Conservation (phyloP, 2,797 vertebrate species). For the Parambassis ranga region DNA sequence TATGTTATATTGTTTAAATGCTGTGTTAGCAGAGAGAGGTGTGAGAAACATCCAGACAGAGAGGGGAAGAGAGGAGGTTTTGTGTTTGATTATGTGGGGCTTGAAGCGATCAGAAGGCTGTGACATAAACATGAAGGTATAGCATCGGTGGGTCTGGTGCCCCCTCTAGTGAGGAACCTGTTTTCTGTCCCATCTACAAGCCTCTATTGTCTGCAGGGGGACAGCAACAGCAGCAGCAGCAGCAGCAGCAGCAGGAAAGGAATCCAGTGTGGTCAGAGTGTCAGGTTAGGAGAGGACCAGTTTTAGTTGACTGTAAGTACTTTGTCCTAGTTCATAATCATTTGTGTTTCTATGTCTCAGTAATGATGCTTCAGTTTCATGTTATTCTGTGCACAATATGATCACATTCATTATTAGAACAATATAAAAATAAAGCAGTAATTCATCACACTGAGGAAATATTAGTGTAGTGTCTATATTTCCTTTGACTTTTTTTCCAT, state of each 20-base stretch:
- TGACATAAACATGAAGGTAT: slow-evolving; percentile 9
- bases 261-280: not conserved
- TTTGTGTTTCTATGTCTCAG: no score
- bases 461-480: no score
- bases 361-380: not conserved
- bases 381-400: not conserved
- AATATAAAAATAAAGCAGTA: no score
- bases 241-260: not conserved
- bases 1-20: no score
- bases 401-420: no score
- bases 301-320: no score
- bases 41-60: not conserved
- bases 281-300: not conserved
- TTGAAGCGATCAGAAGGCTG: slow-evolving; percentile 26
- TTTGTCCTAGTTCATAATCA: no score
- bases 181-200: slow-evolving; percentile 35
- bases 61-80: not conserved
- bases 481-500: no score
- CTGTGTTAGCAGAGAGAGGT: no score
- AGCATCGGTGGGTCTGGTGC: slow-evolving; percentile 67
- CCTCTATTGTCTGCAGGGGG: slow-evolving; percentile 73
- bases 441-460: no score
- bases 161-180: slow-evolving; percentile 81
- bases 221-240: not conserved
- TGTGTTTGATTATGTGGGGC: slow-evolving; percentile 22